phyloP scores from a whole-genome alignment of 30 jellyfish, hydroid and myxozoan genomes.

The Aurelia sp. region DNA sequence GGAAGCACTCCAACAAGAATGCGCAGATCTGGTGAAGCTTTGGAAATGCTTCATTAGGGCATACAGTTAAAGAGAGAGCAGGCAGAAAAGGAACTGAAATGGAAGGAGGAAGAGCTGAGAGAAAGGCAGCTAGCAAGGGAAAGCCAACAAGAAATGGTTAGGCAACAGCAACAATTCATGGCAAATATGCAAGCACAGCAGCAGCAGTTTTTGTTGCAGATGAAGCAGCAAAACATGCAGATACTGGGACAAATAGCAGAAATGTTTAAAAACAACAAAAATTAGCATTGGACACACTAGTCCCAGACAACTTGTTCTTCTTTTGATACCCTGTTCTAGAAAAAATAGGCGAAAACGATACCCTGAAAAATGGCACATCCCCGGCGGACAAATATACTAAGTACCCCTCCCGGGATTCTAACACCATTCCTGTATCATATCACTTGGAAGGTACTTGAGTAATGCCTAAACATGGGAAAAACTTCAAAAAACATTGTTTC shows the following conservation, averaged over 20 bases:
- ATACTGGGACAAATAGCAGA: slow-evolving; percentile 25
- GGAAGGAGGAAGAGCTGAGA: slow-evolving; percentile 6
- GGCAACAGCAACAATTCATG: slow-evolving; percentile 52
- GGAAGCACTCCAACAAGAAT: slow-evolving; percentile 25
- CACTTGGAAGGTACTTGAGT: too few species aligned
- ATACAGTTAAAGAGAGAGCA: slow-evolving; percentile 38
- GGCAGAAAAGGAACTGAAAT: slow-evolving; percentile 20
- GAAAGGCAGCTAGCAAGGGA: slow-evolving; percentile 47
- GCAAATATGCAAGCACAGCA: slow-evolving; percentile 64
- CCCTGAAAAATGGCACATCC: too few species aligned
- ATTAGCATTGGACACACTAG: slow-evolving; percentile 7
- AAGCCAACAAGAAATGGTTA: slow-evolving; percentile 49
- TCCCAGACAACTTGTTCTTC: not conserved
- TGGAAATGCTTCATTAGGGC: slow-evolving; percentile 32
- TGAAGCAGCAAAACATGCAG: slow-evolving; percentile 54
- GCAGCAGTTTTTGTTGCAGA: slow-evolving; percentile 37
- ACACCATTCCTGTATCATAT: too few species aligned
- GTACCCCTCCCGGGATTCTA: too few species aligned
- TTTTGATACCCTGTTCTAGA: too few species aligned
- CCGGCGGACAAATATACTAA: too few species aligned
- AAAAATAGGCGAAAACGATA: too few species aligned
- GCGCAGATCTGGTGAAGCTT: slow-evolving; percentile 42
- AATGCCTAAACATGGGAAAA: too few species aligned
- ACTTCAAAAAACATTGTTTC: too few species aligned
- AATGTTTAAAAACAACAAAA: slow-evolving; percentile 9